phyloP scores from a whole-genome alignment of 2,888 invertebrate genomes.

The Himalopsyche kuldschensis region DNA sequence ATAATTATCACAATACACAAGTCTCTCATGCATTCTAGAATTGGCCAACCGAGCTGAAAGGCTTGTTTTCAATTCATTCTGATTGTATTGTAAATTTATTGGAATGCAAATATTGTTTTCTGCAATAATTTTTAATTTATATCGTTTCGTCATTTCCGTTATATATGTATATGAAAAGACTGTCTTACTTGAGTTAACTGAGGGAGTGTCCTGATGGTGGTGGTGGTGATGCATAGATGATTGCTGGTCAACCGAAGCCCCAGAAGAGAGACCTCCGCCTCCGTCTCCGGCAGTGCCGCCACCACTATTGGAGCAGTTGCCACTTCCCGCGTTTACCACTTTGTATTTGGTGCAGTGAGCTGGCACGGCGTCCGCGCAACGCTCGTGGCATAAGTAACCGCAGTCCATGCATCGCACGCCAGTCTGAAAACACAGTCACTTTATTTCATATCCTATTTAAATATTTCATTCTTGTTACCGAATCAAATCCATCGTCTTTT shows the following conservation, averaged over 20 bases:
- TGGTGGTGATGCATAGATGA: constrained; percentile 86
- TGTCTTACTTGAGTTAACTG: constrained; percentile 36
- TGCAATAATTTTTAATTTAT: too few species aligned
- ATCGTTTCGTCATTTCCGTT: too few species aligned
- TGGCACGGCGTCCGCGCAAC: constrained; percentile 84
- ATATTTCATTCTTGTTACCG: too few species aligned
- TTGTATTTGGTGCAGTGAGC: constrained; percentile 84
- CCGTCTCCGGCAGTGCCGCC: constrained; percentile 8
- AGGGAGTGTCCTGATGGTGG: constrained; percentile 68
- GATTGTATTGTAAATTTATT: too few species aligned
- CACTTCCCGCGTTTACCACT: constrained; percentile 33
- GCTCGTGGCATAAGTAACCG: constrained; percentile 93
- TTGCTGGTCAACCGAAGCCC: constrained; percentile 76
- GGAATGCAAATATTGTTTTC: too few species aligned
- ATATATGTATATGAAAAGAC: not conserved
- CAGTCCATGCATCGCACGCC: constrained; percentile 83
- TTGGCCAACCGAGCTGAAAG: not conserved
- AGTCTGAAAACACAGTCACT: constrained; percentile 50
- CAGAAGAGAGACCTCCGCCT: constrained; percentile 48
- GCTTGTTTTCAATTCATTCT: too few species aligned
- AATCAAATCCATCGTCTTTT: too few species aligned
- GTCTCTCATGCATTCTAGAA: too few species aligned
- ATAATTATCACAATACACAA: not conserved
- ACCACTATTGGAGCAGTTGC: constrained; percentile 1
- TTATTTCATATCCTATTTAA: too few species aligned